Evolutionary conservation across 2,113 vertebrate genomes (phyloP).

Genomic region (Rhipidura dahli): DNA sequence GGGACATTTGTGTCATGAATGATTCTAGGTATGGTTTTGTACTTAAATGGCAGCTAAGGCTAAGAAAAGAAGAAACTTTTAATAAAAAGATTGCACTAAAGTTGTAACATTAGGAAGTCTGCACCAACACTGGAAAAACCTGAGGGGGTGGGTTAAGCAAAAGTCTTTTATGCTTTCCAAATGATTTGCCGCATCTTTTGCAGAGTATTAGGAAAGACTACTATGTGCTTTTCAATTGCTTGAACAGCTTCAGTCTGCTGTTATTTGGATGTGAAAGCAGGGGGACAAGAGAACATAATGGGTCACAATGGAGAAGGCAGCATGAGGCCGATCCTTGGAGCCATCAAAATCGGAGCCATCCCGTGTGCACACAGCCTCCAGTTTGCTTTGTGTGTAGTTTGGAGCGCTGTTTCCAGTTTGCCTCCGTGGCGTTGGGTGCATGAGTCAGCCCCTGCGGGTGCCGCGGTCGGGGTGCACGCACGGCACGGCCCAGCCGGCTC

Average conservation of each 20-base stretch:
- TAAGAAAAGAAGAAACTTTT: background rate
- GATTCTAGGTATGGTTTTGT: background rate
- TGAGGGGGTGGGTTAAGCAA: background rate
- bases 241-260: background rate
- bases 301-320: background rate
- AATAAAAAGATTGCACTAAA: background rate
- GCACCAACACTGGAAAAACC: background rate
- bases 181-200: background rate
- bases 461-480: rapidly evolving
- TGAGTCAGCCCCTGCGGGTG: background rate
- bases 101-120: background rate
- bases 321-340: background rate
- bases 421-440: rapidly evolving
- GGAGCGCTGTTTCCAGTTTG: rapidly evolving
- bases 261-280: background rate
- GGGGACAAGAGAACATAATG: background rate
- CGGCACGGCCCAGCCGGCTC: background rate
- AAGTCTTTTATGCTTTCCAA: background rate
- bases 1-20: background rate
- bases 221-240: background rate
- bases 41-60: background rate
- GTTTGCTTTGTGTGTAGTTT: background rate
- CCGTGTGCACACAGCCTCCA: rapidly evolving
- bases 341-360: background rate
- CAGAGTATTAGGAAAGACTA: background rate